Evolutionary conservation across 2,888 invertebrate species (phyloP), one percentile per base, ranked within the genome.

Genomic region (Xestia c-nigrum): DNA sequence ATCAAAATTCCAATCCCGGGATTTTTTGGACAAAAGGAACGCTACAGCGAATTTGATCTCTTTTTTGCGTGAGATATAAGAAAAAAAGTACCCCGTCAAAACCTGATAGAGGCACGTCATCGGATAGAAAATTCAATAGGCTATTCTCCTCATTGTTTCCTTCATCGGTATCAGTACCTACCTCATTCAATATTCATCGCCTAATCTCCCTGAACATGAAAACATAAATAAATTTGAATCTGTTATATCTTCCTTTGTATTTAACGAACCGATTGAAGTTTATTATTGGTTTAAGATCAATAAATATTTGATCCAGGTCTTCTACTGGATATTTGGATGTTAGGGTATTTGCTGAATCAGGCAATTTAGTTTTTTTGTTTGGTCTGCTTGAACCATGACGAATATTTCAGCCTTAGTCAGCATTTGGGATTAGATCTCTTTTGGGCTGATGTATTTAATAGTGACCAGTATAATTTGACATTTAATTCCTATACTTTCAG

Each of bases 201-300:
- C 79, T 89, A 89, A 91, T 91, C 89, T 86, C 76, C 80, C 82
- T 77, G 74, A 79, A 83, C 85, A 85, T 86, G 88, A 89, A 90
- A 90, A 89, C 83, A 85, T 89, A 88, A 90, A 90, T 91, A 89
- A 88, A 86, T 88, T 84, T 87, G 88, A 88, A 88, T 89, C 83
- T 80, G 78, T 85, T 85, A 68, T 66, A 72, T 68, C 43, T 65
- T 57, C 55, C 61, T 83, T 80, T 78, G 78, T 85, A 79, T 86
- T 85, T 82, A 84, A 84, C 74, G 76, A 82, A 86, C 61, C 74
- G 71, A 73, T 73, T 80, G 76, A 69, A 64, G 69, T 73, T 77
- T 76, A 67, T 78, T 86, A 67, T 76, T 69, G 72, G 67, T 74
- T 73, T 68, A 74, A 72, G 43, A 78, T 80, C 61, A 77, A 82